Conservation (phyloP, 2,113 vertebrate genomes). For the Myodes glareolus region DNA sequence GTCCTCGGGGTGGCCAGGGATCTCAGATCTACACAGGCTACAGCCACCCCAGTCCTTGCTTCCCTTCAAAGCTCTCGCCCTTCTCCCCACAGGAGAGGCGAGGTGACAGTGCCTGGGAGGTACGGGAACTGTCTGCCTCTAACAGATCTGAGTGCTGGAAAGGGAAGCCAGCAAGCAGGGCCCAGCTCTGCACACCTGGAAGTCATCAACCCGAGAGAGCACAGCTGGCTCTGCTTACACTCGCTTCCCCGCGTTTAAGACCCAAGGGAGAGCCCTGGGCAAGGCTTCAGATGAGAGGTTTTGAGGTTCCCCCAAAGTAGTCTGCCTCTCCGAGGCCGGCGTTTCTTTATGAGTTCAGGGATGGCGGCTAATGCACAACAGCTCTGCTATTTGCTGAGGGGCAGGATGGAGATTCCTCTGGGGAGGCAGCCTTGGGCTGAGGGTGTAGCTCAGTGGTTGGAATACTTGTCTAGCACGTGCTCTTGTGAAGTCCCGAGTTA, state of each 20-base stretch:
- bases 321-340: neutral
- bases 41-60: fast-evolving
- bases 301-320: neutral
- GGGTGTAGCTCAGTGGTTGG: neutral
- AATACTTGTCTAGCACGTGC: neutral
- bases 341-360: neutral
- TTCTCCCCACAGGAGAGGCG: neutral
- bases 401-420: no score
- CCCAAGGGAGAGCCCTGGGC: neutral
- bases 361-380: neutral
- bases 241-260: neutral
- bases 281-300: neutral
- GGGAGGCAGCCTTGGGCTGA: neutral
- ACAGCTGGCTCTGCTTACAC: neutral
- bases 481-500: neutral
- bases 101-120: neutral
- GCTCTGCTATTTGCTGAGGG: neutral
- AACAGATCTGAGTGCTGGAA: neutral
- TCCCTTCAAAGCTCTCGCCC: neutral
- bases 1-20: fast-evolving
- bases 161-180: neutral
- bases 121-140: fast-evolving
- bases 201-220: neutral
- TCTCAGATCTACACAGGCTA: neutral
- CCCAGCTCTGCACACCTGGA: neutral